Evolutionary conservation across 2,113 vertebrate genomes (phyloP).

Genomic region (Steatornis caripensis): DNA sequence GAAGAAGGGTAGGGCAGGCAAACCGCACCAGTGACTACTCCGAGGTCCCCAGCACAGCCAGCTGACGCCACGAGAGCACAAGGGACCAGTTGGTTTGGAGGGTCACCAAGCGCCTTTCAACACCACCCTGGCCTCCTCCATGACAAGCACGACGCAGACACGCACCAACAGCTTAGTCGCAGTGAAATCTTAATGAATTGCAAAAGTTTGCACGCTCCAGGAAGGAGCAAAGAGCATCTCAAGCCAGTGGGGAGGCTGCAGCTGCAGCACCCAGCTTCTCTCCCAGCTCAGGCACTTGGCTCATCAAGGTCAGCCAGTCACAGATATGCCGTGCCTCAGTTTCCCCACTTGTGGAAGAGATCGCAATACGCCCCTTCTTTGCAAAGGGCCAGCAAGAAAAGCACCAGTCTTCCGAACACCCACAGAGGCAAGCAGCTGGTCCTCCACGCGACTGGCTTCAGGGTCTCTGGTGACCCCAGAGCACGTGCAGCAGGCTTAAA

Average conservation of each 20-base stretch:
- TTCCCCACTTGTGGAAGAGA: not conserved
- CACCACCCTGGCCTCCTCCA: fast-evolving
- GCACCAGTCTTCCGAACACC: fast-evolving
- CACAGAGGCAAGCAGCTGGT: not conserved
- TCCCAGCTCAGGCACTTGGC: not conserved
- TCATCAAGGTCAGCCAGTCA: not conserved
- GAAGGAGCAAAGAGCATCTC: not conserved
- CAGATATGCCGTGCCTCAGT: not conserved
- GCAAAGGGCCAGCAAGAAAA: not conserved
- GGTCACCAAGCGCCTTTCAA: not conserved
- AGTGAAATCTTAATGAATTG: fast-evolving
- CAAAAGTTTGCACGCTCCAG: not conserved
- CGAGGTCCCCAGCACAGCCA: not conserved
- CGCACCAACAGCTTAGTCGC: fast-evolving
- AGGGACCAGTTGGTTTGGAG: fast-evolving
- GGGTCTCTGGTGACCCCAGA: not conserved
- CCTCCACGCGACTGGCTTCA: fast-evolving
- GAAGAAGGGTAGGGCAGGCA: not conserved
- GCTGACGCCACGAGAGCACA: not conserved
- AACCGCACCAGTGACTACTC: not conserved
- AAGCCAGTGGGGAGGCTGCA: fast-evolving
- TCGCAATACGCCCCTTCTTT: fast-evolving
- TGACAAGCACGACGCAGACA: fast-evolving
- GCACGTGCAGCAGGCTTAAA: not conserved
- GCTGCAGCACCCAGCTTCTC: not conserved